Evolutionary conservation across 2,797 vertebrate genomes (phyloP), one percentile per base, ranked within the genome.

Genomic region (Sciaenops ocellatus): DNA sequence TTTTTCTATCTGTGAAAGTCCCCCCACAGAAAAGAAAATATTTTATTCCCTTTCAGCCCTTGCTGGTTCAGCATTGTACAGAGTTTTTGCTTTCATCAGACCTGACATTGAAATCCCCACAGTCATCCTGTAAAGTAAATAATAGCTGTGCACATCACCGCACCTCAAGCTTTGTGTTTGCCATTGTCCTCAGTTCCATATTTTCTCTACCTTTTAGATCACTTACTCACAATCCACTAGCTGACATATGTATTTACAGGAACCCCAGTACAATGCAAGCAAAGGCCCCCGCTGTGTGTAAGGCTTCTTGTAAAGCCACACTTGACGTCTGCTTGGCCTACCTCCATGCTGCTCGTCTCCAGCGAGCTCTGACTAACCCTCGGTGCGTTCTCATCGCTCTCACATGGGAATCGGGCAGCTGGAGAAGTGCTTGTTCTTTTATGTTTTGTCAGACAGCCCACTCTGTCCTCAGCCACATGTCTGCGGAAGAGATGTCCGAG

Each of bases 361-460:
- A 65, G 64, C 20, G 17, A 84, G 76, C 82, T 87, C 84, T 80
- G 88, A 87, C 85, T 87, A 73, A 82, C 82, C 71, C 69, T 80
- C 71, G 1, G 41, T 68, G 76, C 60, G 79, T 78, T 87, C 79
- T 76, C 76, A 61, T 69, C 47, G 16, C 74, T 82, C 82, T 85
- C 80, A 47, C 82, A 52, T 84, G 90, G 85, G 87, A 88, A 79
- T 68, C 42, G 3, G 68, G 79, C 85, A 92, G 89, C 90, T 92
- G 85, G 81, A 89, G 74, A 87, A 90, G 75, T 47, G 74, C 79
- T 91, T 89, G 81, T 84, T 87, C 85, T 90, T 38, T 90, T 89
- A 83, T 89, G 75, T 80, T 81, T 78, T 79, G 67, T 89, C 73
- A 84, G 85, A 87, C 85, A 65, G 72, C 79, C 70, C 59, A 9